A percentile compares a stretch with the other conserved stretches of the same genome.
Evolutionary conservation across 1,140 invertebrate genomes (phyloP).

Genomic region (Euwallacea similis): DNA sequence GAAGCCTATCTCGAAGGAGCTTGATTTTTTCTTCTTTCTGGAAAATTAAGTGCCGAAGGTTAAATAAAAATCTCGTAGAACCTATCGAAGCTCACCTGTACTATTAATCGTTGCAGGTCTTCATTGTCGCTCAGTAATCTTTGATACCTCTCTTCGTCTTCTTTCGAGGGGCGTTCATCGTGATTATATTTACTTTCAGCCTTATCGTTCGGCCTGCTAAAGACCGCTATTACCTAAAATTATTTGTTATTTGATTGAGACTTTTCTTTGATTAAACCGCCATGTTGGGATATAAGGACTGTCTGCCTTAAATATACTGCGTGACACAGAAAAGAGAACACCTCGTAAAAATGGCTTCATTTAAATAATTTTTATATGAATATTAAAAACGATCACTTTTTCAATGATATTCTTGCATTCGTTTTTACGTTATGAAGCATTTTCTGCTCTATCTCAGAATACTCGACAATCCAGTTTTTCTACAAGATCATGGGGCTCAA

Average conservation of each 20-base stretch:
- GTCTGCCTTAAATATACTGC: too few species aligned
- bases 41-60: neutral
- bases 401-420: too few species aligned
- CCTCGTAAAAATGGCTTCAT: too few species aligned
- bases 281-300: too few species aligned
- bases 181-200: conserved; percentile 83
- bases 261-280: neutral
- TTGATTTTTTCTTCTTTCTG: conserved; percentile 90
- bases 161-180: conserved; percentile 86
- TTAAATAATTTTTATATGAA: too few species aligned
- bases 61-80: neutral
- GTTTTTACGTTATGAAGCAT: too few species aligned
- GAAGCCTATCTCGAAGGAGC: conserved; percentile 73
- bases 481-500: too few species aligned
- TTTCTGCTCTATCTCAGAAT: too few species aligned
- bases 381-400: too few species aligned
- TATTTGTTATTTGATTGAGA: neutral
- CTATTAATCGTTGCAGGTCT: conserved; percentile 91
- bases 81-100: conserved; percentile 65
- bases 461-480: too few species aligned
- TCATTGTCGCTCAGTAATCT: conserved; percentile 95
- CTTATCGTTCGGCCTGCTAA: conserved; percentile 79
- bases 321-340: too few species aligned
- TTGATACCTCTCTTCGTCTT: conserved; percentile 93
- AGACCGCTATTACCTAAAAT: conserved; percentile 79